These are phyloP conservation scores for Archivesica marissinica DNA, from an alignment of 1,140 invertebrate species.

Conservation along the genomic window DNA sequence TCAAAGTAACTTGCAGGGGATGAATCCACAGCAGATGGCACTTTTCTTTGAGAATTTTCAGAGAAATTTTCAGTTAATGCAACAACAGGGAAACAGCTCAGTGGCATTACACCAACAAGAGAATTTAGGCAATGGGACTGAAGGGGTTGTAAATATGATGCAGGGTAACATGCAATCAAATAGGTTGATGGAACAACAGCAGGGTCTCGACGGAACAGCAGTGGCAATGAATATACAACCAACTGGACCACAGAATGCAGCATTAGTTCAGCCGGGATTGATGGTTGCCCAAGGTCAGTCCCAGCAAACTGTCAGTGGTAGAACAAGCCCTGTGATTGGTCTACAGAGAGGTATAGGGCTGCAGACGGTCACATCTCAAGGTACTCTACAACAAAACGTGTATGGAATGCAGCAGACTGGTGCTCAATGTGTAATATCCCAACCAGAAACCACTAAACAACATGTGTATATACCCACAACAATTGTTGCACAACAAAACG, in stretches of 20 bases:
- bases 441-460: too few relatives aligned
- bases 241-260: background rate
- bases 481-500: too few relatives aligned
- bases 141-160: background rate
- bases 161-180: background rate
- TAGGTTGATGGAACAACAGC: background rate
- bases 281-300: background rate
- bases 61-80: background rate
- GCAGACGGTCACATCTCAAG: background rate
- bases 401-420: too few relatives aligned
- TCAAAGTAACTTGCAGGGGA: background rate
- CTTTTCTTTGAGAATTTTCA: conserved; percentile 8
- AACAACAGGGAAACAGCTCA: background rate
- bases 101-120: background rate
- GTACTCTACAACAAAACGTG: background rate
- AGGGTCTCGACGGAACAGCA: background rate
- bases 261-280: background rate
- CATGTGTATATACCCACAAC: too few relatives aligned
- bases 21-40: conserved; percentile 16
- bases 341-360: too few relatives aligned
- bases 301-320: background rate
- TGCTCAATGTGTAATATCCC: too few relatives aligned
- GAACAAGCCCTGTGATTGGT: too few relatives aligned
- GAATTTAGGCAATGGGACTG: background rate
- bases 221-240: background rate